Percentiles rank a stretch among this genome's conserved stretches.
These are phyloP conservation scores for Takifugu ocellatus DNA, from an alignment of 2,797 vertebrate species.

Conservation along the genomic window DNA sequence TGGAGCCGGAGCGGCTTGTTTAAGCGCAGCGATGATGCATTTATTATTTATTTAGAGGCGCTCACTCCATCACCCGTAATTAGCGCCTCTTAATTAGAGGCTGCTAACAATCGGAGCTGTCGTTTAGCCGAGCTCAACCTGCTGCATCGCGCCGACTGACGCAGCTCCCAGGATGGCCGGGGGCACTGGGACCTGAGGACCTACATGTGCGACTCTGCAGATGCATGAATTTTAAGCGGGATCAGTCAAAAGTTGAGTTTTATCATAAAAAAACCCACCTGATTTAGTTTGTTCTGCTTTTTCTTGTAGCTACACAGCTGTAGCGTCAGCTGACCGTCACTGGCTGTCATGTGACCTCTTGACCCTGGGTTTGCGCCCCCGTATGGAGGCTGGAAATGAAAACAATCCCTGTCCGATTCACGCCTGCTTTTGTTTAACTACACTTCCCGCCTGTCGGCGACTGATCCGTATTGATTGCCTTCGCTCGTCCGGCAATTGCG, in stretches of 20 bases:
- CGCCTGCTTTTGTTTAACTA: too few relatives aligned
- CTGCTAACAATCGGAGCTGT: constrained; percentile 65
- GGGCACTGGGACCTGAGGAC: constrained; percentile 9
- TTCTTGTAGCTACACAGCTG: too few relatives aligned
- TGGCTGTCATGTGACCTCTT: too few relatives aligned
- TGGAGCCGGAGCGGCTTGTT: constrained; percentile 69
- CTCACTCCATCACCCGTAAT: constrained; percentile 77
- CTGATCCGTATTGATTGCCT: constrained; percentile 19
- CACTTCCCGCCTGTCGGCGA: constrained; percentile 6
- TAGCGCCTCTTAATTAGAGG: constrained; percentile 76
- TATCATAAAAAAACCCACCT: too few relatives aligned
- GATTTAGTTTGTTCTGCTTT: too few relatives aligned
- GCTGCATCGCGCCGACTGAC: constrained; percentile 64
- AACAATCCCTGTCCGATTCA: too few relatives aligned
- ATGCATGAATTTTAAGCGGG: too few relatives aligned
- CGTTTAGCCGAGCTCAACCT: constrained; percentile 62
- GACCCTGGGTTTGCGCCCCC: too few relatives aligned
- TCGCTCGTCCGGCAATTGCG: constrained; percentile 17
- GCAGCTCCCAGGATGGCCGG: constrained; percentile 52
- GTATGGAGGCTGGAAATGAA: too few relatives aligned
- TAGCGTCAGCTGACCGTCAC: too few relatives aligned
- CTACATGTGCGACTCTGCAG: neutral
- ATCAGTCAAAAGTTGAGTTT: too few relatives aligned
- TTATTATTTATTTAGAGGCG: constrained; percentile 68
- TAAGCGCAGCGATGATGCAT: constrained; percentile 69